Evolutionary conservation across 2,888 invertebrate genomes (phyloP), one percentile per base, ranked within the genome.

Genomic region (Ommatoiulus sabulosus): DNA sequence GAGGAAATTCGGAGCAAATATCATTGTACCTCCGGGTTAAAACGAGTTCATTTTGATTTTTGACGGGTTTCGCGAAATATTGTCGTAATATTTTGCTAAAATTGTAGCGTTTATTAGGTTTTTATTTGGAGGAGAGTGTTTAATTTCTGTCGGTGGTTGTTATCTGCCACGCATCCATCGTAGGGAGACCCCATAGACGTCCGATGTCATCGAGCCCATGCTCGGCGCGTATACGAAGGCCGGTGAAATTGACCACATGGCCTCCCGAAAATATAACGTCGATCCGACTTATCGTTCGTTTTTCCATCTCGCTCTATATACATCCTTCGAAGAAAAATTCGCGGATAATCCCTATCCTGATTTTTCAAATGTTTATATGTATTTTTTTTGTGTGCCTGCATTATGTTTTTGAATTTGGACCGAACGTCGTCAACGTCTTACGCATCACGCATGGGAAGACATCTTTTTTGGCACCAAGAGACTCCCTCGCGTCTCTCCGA

Each of bases 181-280:
- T n/a, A 20, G 10, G 20, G 63, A 63, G 63, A 63, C 84, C 44
- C 35, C 84, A 43, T 84, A 84, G 44, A 43, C 84, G 43, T 43
- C 44, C 35, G 84, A 84, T 84, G 84, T 84, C 84, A 84, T 84
- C 84, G 84, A 84, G 84, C 84, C 43, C n/a, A 43, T 10, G n/a
- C n/a, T n/a, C n/a, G n/a, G n/a, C n/a, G n/a, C n/a, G n/a, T n/a
- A n/a, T n/a, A 84, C 15, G 4, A n/a, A 63, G 84, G 15, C 44
- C 43, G 84, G 5, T 84, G 84, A 84, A 84, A 84, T 44, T 84
- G 17, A 2, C 84, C 84, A 84, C 84, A 84, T 84, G 84, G 84
- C 84, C 84, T 0, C 8, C 15, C 63, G 2, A n/a, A 63, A n/a
- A 63, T 63, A 63, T n/a, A 84, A 35, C 17, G 15, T n/a, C 84